Percentiles rank a stretch among this genome's conserved stretches.
phyloP scores from a whole-genome alignment of 2,113 vertebrate genomes.

The Myanophis thanlyinensis region DNA sequence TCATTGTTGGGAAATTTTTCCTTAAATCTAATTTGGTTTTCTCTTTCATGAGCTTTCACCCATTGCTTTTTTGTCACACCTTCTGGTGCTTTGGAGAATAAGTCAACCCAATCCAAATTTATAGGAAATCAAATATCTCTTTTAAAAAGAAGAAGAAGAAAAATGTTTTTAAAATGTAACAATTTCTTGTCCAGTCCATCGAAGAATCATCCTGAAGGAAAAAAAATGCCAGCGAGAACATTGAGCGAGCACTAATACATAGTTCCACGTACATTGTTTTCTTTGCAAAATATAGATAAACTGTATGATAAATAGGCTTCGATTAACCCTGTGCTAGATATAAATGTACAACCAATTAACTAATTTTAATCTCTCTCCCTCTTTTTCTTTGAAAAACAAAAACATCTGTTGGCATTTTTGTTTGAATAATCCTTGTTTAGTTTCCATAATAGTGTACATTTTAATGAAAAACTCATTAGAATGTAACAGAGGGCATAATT shows the following conservation, averaged over 20 bases:
- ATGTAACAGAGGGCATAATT: constrained; percentile 66
- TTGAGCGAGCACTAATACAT: neutral
- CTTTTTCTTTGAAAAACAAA: neutral
- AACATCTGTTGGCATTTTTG: constrained; percentile 60
- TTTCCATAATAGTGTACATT: constrained; percentile 64
- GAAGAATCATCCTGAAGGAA: neutral
- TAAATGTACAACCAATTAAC: constrained; percentile 64
- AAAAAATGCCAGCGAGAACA: neutral
- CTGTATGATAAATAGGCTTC: neutral
- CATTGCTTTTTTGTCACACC: neutral
- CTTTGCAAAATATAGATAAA: constrained; percentile 3
- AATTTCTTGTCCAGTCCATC: neutral
- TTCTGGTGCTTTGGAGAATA: neutral
- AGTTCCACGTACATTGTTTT: neutral
- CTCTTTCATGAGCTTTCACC: neutral
- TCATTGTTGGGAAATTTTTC: neutral
- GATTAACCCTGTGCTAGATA: constrained; percentile 43
- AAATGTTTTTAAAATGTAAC: neutral
- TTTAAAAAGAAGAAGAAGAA: neutral
- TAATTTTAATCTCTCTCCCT: constrained; percentile 62
- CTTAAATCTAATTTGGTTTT: neutral
- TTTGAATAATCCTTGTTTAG: constrained; percentile 68
- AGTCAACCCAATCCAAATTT: neutral
- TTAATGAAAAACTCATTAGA: constrained; percentile 74
- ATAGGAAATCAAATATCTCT: neutral